phyloP scores from a whole-genome alignment of 2,113 vertebrate genomes.

The Crypturellus undulatus region DNA sequence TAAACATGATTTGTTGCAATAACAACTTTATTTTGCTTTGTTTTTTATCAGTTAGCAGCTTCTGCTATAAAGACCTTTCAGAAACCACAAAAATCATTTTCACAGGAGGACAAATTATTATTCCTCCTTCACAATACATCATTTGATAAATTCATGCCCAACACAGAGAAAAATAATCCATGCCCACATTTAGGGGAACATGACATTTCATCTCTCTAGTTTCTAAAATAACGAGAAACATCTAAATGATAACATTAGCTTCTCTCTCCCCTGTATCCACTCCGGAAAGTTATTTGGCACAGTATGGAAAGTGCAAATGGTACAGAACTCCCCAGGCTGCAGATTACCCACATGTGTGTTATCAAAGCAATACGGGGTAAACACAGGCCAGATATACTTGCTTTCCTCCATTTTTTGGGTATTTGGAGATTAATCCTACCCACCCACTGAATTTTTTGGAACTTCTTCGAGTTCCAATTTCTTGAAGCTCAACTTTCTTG shows the following conservation, averaged over 20 bases:
- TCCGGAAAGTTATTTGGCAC: background rate
- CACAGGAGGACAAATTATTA: background rate
- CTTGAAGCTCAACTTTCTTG: background rate
- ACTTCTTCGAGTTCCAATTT: rapidly evolving
- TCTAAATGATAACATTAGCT: slow-evolving; percentile 5
- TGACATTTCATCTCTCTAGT: background rate
- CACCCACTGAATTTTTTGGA: no score
- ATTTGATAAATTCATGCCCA: background rate
- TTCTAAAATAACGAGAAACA: slow-evolving; percentile 3
- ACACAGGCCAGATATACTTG: background rate
- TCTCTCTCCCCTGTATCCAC: background rate
- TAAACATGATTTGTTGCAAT: background rate
- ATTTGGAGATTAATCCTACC: background rate
- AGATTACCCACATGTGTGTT: background rate
- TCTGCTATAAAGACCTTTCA: background rate
- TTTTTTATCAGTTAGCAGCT: background rate
- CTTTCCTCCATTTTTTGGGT: background rate
- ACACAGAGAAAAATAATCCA: background rate
- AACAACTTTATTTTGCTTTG: background rate
- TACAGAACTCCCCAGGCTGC: background rate
- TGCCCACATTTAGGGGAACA: rapidly evolving
- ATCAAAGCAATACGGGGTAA: background rate
- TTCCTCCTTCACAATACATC: background rate
- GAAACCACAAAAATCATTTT: slow-evolving; percentile 8
- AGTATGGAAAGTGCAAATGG: background rate